Evolutionary conservation across 2,113 vertebrate species (phyloP).

Genomic region (Steatornis caripensis): DNA sequence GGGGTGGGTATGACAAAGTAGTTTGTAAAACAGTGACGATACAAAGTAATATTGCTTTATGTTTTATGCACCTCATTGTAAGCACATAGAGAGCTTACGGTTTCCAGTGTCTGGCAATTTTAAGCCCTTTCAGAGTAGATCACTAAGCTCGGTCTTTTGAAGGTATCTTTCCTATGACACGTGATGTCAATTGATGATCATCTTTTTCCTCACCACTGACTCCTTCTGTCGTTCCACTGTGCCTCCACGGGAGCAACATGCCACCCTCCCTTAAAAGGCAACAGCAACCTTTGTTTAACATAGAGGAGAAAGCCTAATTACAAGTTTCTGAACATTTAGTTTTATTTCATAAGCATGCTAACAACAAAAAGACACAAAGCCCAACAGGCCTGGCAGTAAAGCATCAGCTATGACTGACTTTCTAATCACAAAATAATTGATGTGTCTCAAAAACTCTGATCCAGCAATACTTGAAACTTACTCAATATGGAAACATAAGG

Average conservation of each 20-base stretch:
- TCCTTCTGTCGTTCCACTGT: neutral
- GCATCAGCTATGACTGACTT: neutral
- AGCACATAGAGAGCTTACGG: neutral
- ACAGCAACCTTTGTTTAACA: neutral
- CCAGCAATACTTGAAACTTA: neutral
- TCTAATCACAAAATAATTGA: neutral
- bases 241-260: neutral
- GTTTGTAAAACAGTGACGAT: constrained; percentile 2
- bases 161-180: neutral
- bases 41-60: neutral
- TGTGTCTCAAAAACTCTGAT: neutral
- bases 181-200: neutral
- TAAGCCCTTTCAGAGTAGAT: neutral
- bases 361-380: neutral
- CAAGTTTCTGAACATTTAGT: neutral
- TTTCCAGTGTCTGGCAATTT: neutral
- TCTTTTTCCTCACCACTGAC: neutral
- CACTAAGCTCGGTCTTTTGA: neutral
- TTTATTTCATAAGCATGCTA: neutral
- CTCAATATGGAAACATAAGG: neutral
- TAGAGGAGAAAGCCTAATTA: neutral
- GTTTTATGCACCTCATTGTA: constrained; percentile 11
- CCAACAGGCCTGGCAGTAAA: neutral
- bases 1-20: neutral
- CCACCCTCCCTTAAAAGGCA: neutral